These are phyloP conservation scores for Endotricha flammealis DNA, from an alignment of 2,888 invertebrate species.

Conservation along the genomic window DNA sequence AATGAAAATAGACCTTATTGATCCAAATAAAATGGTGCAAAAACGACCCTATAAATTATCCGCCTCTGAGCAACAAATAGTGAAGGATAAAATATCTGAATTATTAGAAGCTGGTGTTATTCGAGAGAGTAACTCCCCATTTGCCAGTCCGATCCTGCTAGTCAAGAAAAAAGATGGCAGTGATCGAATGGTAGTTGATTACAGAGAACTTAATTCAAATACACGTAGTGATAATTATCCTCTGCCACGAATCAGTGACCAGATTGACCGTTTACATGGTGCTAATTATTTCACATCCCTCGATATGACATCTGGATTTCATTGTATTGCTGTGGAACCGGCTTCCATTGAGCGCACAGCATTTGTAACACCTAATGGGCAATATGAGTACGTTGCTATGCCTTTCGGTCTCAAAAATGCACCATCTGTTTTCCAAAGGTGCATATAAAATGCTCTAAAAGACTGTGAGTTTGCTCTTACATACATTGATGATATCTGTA, in stretches of 20 bases:
- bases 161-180: neutral
- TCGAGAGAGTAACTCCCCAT: neutral
- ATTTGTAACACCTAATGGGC: neutral
- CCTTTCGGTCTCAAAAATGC: neutral
- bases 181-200: neutral
- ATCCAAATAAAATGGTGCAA: no score
- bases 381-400: neutral
- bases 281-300: neutral
- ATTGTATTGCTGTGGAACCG: neutral
- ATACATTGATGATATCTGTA: neutral
- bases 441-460: neutral
- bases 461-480: neutral
- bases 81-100: no score
- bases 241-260: neutral
- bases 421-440: neutral
- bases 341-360: neutral
- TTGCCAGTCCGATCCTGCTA: neutral
- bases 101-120: no score
- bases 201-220: neutral
- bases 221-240: neutral
- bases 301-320: neutral
- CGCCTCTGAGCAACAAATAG: no score
- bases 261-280: neutral
- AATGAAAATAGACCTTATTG: no score
- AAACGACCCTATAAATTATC: no score